A percentile compares a stretch with the other conserved stretches of the same genome.
These are phyloP conservation scores for Drosophila ironensis DNA, from an alignment of 1,140 invertebrate genomes.

Conservation along the genomic window DNA sequence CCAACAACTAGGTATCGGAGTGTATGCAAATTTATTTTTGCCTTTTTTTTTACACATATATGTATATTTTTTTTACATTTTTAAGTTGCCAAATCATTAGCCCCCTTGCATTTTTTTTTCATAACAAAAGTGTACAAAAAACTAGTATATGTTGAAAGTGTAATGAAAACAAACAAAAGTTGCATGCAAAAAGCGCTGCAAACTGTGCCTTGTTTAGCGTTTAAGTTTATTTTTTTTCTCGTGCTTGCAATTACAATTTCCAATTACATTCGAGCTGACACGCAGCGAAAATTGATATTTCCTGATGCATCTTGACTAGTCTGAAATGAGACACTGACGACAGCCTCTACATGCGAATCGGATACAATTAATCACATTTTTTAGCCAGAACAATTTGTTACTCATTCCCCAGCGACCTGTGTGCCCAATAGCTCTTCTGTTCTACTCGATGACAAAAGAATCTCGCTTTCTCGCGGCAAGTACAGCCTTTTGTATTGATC, in stretches of 20 bases:
- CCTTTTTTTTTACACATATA: background rate
- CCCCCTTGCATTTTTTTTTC: too few relatives aligned
- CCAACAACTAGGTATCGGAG: conserved; percentile 18
- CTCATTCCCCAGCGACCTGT: background rate
- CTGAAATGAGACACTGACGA: background rate
- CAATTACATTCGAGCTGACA: background rate
- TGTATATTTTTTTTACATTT: conserved; percentile 10
- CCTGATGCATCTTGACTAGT: background rate
- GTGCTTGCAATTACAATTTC: too few relatives aligned
- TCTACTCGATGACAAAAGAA: conserved; percentile 9
- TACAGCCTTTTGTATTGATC: conserved; percentile 22
- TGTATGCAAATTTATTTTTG: conserved; percentile 9
- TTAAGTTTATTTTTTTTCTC: too few relatives aligned
- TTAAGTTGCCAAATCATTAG: conserved; percentile 16
- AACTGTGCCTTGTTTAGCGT: too few relatives aligned
- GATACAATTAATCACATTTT: background rate
- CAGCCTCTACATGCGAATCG: background rate
- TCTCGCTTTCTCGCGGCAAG: conserved; percentile 10
- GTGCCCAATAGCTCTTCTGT: background rate
- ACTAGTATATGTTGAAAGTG: background rate
- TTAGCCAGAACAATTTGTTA: background rate
- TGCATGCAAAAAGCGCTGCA: too few relatives aligned
- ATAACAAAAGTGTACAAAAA: conserved; percentile 8
- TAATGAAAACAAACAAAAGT: too few relatives aligned
- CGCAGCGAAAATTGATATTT: background rate